Evolutionary conservation across 2,888 invertebrate species (phyloP).

Genomic region (Pandemis heparana): DNA sequence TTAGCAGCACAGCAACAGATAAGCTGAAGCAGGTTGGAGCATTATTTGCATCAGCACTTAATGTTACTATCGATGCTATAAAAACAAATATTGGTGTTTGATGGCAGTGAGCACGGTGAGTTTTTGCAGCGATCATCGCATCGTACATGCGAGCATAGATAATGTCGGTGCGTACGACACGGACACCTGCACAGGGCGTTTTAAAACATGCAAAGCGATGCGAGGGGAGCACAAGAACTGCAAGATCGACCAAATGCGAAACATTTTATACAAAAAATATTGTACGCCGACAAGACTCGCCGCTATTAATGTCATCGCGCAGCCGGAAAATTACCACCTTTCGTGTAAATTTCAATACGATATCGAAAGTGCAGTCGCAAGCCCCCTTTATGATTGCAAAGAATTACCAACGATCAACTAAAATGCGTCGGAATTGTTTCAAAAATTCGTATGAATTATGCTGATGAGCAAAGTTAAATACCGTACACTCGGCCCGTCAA

Average conservation of each 20-base stretch:
- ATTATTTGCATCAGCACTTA: slow-evolving; percentile 17
- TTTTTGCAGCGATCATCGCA: slow-evolving; percentile 48
- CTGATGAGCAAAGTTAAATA: slow-evolving; percentile 65
- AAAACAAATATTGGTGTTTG: slow-evolving; percentile 15
- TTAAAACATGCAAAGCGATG: slow-evolving; percentile 66
- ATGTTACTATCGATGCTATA: slow-evolving; percentile 18
- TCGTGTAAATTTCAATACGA: slow-evolving; percentile 78
- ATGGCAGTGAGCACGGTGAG: slow-evolving; percentile 30
- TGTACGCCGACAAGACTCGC: slow-evolving; percentile 63
- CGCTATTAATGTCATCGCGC: slow-evolving; percentile 78
- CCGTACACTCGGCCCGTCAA: slow-evolving; percentile 63
- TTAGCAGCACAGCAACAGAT: not conserved
- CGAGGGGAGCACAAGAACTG: slow-evolving; percentile 55
- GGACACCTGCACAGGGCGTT: slow-evolving; percentile 56
- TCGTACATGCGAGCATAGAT: slow-evolving; percentile 47
- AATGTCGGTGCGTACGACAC: slow-evolving; percentile 28
- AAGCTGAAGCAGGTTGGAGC: slow-evolving; percentile 8
- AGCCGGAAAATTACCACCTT: slow-evolving; percentile 80
- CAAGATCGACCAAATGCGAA: slow-evolving; percentile 63
- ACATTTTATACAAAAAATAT: slow-evolving; percentile 73
- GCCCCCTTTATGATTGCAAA: slow-evolving; percentile 47
- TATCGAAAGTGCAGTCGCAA: slow-evolving; percentile 70
- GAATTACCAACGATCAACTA: slow-evolving; percentile 56
- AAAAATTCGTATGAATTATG: slow-evolving; percentile 73
- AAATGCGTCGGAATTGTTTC: slow-evolving; percentile 64